Conservation (phyloP, 35 echinoderm and acorn worm species). For the Strongylocentrotus purpuratus region DNA sequence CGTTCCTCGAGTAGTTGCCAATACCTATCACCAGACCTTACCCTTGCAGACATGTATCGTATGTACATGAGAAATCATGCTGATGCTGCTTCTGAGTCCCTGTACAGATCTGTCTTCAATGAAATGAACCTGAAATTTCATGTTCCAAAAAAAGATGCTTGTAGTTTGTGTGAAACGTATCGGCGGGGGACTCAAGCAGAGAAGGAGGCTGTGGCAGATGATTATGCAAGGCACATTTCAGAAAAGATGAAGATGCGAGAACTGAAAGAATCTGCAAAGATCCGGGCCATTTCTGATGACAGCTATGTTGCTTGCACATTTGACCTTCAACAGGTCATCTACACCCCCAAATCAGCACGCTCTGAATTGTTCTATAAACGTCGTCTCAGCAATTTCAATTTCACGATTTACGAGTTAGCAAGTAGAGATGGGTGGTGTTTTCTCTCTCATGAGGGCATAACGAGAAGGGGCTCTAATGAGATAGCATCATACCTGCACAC, state of each 20-base stretch:
- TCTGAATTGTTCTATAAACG: neutral
- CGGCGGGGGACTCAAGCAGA: neutral
- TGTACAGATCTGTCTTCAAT: neutral
- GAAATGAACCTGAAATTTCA: slow-evolving; percentile 30
- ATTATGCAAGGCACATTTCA: neutral
- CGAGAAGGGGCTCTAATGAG: neutral
- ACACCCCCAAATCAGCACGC: slow-evolving; percentile 46
- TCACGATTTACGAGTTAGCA: no score
- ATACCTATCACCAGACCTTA: slow-evolving; percentile 57
- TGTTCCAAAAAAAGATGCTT: slow-evolving; percentile 38
- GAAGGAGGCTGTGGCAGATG: neutral
- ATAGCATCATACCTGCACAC: slow-evolving; percentile 25
- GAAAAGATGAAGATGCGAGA: slow-evolving; percentile 26
- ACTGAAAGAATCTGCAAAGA: slow-evolving; percentile 2
- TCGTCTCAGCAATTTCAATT: no score
- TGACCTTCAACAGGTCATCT: slow-evolving; percentile 31
- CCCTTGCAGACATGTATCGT: slow-evolving; percentile 23
- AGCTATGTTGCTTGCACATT: neutral
- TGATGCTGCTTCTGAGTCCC: neutral
- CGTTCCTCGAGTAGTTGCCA: slow-evolving; percentile 22
- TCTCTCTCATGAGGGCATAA: slow-evolving; percentile 25
- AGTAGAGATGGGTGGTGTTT: no score
- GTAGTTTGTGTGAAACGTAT: slow-evolving; percentile 49
- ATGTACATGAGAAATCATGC: slow-evolving; percentile 30
- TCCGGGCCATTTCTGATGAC: neutral